Evolutionary conservation across 2,113 vertebrate genomes (phyloP), one percentile per base, ranked within the genome.

Genomic region (Siniperca chuatsi): DNA sequence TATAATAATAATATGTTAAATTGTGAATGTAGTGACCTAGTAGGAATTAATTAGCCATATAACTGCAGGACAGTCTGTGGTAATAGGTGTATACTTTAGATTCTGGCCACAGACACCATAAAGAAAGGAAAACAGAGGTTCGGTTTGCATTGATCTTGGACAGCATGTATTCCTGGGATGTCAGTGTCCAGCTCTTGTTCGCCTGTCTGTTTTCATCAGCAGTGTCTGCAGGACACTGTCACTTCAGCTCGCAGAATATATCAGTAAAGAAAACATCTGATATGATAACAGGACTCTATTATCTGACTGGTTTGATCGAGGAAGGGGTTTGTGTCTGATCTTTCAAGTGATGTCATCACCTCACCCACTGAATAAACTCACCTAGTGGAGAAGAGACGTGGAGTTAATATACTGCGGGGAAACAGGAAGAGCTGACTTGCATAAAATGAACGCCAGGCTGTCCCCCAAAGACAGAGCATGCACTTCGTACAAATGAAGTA

Each of bases 371-470:
- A 71, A 70, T 66, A 4, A 81, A 81, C 60, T 76, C 68, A 5
- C 18, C 4, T 16, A 13, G 54, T 2, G 16, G 68, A 55, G 72
- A 9, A 25, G 81, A 67, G 61, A 44, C 57, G 18, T 65, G 69
- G 58, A 81, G 78, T 54, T 86, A 18, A 87, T 75, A 16, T 50
- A 75, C 65, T 70, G 78, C 40, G 29, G 70, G 25, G 83, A 80
- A 85, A 85, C 75, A 37, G 61, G 81, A 93, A 81, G 68, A 57
- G 81, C 88, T 92, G 91, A 90, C 68, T 87, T 79, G 81, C 74
- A 80, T 76, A 81, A 78, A 89, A 54, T 61, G 75, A 82, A 87
- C 70, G 76, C 76, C 81, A 82, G 79, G 78, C 77, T 84, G 79
- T 82, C 86, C 81, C 60, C 81, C 44, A 66, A 88, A 90, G 86